These are phyloP conservation scores for Cliona cf. orientalis DNA, from an alignment of 37 sponge, comb jelly and placozoan genomes.

Conservation along the genomic window DNA sequence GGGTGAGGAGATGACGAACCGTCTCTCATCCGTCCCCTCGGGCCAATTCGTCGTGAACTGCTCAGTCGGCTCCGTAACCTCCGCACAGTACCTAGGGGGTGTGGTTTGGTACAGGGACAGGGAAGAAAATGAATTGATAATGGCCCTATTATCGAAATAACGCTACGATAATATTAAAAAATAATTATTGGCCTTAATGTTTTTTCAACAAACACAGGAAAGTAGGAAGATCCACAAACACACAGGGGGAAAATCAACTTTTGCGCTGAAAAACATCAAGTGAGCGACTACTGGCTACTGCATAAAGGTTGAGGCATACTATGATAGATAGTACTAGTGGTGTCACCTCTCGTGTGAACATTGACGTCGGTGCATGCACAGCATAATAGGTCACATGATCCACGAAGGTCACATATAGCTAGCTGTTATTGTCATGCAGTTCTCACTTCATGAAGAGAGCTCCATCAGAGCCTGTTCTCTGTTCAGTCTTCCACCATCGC, in stretches of 20 bases:
- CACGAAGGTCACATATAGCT: not conserved
- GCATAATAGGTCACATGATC: not conserved
- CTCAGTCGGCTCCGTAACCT: conserved; percentile 31
- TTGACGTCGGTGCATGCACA: not conserved
- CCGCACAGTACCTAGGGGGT: conserved; percentile 38
- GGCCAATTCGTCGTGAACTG: conserved; percentile 50
- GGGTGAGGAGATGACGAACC: conserved; percentile 42
- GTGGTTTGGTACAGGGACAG: too few relatives aligned
- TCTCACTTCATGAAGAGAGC: conserved; percentile 46
- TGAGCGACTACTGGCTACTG: too few relatives aligned
- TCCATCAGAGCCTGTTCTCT: conserved; percentile 16
- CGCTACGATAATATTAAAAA: too few relatives aligned
- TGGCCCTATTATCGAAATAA: too few relatives aligned
- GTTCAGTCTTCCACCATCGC: conserved; percentile 61
- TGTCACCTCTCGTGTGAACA: too few relatives aligned
- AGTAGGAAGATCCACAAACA: too few relatives aligned
- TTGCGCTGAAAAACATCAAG: too few relatives aligned
- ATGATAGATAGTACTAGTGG: not conserved
- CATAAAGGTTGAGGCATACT: too few relatives aligned
- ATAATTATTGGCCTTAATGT: too few relatives aligned
- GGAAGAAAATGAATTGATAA: too few relatives aligned
- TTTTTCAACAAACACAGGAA: too few relatives aligned
- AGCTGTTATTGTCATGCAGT: not conserved
- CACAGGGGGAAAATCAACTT: too few relatives aligned
- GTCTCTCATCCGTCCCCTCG: conserved; percentile 20